Evolutionary conservation across 2,888 invertebrate species (phyloP).

Genomic region (Gasteruption jaculator): DNA sequence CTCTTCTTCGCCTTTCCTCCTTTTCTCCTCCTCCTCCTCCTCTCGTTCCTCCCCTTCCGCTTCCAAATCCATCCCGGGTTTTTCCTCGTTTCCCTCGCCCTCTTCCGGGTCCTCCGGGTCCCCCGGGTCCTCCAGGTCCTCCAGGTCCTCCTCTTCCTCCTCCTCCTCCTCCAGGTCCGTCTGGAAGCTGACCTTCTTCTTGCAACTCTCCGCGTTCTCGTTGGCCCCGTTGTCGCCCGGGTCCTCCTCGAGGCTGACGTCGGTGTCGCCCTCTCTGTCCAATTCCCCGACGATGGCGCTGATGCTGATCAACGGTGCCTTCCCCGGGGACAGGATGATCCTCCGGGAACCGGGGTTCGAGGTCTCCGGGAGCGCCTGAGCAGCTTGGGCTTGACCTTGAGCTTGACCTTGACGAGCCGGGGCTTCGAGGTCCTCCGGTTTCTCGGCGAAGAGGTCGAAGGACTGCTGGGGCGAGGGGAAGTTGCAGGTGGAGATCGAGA

Average conservation of each 20-base stretch:
- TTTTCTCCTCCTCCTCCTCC: conserved; percentile 11
- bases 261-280: conserved; percentile 65
- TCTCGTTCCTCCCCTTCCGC: conserved; percentile 17
- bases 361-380: conserved; percentile 1
- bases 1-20: conserved; percentile 11
- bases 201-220: conserved; percentile 52
- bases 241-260: conserved; percentile 65
- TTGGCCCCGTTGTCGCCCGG: conserved; percentile 55
- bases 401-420: conserved; percentile 7
- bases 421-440: conserved; percentile 19
- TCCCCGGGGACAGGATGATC: conserved; percentile 35
- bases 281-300: conserved; percentile 67
- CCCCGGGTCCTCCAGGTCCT: conserved; percentile 20
- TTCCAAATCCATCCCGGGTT: no score
- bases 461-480: conserved; percentile 50
- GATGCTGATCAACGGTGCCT: conserved; percentile 67
- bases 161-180: conserved; percentile 18
- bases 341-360: no score
- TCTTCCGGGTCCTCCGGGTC: conserved; percentile 15
- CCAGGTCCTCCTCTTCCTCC: conserved; percentile 20
- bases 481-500: conserved; percentile 52
- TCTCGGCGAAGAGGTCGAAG: conserved; percentile 50
- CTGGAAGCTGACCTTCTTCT: conserved; percentile 20
- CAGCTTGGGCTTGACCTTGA: conserved; percentile 2
- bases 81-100: conserved; percentile 16